Evolutionary conservation across 2,113 vertebrate genomes (phyloP).

Genomic region (Bucco capensis): DNA sequence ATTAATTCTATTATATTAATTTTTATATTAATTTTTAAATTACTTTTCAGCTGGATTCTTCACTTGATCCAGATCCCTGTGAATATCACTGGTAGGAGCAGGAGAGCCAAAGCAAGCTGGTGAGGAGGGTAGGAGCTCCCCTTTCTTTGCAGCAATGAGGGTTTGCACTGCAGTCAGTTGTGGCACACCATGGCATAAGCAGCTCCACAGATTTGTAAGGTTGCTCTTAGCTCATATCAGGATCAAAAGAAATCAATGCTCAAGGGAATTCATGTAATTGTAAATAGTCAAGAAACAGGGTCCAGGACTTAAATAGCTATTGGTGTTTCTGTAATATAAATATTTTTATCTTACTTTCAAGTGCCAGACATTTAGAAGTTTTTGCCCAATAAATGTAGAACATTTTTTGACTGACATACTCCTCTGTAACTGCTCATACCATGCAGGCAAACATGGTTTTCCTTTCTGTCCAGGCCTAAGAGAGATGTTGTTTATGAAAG

Average conservation of each 20-base stretch:
- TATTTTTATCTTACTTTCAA: slow-evolving; percentile 60
- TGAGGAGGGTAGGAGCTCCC: not conserved
- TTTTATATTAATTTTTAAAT: not conserved
- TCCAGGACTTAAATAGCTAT: slow-evolving; percentile 39
- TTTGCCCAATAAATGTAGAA: not conserved
- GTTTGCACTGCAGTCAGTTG: accelerated
- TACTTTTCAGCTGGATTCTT: not conserved
- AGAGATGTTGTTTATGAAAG: not conserved
- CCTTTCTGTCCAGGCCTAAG: not conserved
- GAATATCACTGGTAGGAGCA: not conserved
- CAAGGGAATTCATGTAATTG: slow-evolving; percentile 14
- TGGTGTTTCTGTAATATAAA: slow-evolving; percentile 47
- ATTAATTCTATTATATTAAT: no score
- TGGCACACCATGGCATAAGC: not conserved
- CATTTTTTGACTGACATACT: not conserved
- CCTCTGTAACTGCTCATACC: not conserved
- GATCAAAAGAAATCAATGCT: not conserved
- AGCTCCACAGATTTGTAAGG: not conserved
- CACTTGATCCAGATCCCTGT: not conserved
- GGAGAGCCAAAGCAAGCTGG: not conserved
- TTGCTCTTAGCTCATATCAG: not conserved
- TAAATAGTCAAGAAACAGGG: slow-evolving; percentile 37
- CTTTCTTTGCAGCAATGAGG: not conserved
- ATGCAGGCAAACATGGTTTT: not conserved
- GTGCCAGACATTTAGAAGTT: not conserved